Evolutionary conservation across 1,140 invertebrate species (phyloP), one percentile per base, ranked within the genome.

Genomic region (Gerris buenoi): DNA sequence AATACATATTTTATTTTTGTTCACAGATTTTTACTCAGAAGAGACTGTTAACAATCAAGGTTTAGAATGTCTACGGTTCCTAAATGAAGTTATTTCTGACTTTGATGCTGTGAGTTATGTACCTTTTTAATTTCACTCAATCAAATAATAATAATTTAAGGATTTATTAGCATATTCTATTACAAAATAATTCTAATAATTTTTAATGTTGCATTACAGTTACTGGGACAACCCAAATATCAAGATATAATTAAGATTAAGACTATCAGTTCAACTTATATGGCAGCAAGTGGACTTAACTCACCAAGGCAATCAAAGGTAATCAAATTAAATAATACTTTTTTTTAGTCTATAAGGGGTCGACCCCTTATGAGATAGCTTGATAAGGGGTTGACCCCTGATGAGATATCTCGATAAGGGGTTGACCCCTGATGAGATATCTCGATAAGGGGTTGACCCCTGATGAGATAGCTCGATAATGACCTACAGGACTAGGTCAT

Each of bases 81-180:
- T 98, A 22, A 97, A 98, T 77, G 95, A 98, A 85, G 94, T 98
- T 67, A 97, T 98, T 73, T 95, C 93, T 0, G 95, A 97, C 80
- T 98, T 96, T 78, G 95, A 98, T 83, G 89, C 91, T 71, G 91
- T 94, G 81, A 85, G 85, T 83, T n/a, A n/a, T n/a, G n/a, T n/a
- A n/a, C n/a, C n/a, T n/a, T n/a, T n/a, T n/a, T n/a, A n/a, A n/a
- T n/a, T n/a, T n/a, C n/a, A n/a, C n/a, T n/a, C n/a, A n/a, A n/a
- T n/a, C n/a, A n/a, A n/a, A n/a, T n/a, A n/a, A n/a, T n/a, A n/a
- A n/a, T n/a, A n/a, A 46, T 10, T 46, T 46, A 46, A 46, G 33
- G 5, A 46, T 10, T 46, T 46, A 46, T 18, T 46, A 46, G 33
- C 33, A 10, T 10, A 5, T 46, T 10, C 5, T 46, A 46, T 46